Base-by-base conservation (phyloP, 2,888 invertebrate species). In the Macrosiphum euphorbiae region DNA sequence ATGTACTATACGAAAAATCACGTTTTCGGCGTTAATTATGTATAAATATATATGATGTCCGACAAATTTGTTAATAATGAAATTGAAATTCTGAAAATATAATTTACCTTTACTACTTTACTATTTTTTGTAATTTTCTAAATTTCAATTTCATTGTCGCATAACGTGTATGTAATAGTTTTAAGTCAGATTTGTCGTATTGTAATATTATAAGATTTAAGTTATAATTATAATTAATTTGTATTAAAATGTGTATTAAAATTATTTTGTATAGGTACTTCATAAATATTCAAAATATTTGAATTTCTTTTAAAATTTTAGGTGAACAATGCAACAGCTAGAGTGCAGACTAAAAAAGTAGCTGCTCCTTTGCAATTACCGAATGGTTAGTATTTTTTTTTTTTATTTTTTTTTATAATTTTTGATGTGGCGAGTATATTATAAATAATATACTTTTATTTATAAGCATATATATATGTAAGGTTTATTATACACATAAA, bases 261-360 rank as follows among this genome's bases (percentile, higher is more conserved):
- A 55, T 88, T 92, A 86, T 24, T 86, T n/a, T 50, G 28, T n/a
- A 44, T 44, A 61, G 4, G 16, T n/a, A 52, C 26, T 52, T 44
- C 13, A 84, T 67, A 58, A 47, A 41, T 90, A 52, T 90, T 94
- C 87, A 55, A 84, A 94, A 84, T 93, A 84, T 35, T 78, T 55
- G 47, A 35, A n/a, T 78, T 91, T 90, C 28, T 92, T 90, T 90
- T 92, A 78, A 47, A 92, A 93, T 94, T 94, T 93, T 94, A 99
- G 99, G 99, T 99, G 96, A 99, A 99, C 97, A 99, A 99, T 97
- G 99, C 99, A 95, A 99, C 99, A 95, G 99, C 99, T 96, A 97
- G 99, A 97, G 99, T 99, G 96, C 99, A 99, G 97, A 99, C 99
- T 96, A 99, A 99, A 97, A 99, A 99, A 97, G 98, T 94, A 78